Evolutionary conservation across 2,113 vertebrate species (phyloP).

Genomic region (Kryptolebias marmoratus): DNA sequence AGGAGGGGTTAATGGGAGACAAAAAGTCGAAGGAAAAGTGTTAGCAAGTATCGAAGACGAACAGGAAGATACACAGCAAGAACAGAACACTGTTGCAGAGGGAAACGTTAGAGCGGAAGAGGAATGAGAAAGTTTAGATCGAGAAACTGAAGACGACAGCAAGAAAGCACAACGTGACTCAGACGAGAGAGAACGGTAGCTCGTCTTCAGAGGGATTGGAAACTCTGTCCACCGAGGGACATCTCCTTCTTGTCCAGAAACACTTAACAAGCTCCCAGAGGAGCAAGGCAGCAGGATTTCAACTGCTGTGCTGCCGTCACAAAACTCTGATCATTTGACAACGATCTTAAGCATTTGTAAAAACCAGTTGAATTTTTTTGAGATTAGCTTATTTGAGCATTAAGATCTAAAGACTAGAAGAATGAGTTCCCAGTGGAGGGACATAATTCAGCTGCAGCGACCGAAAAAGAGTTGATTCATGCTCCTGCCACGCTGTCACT

Average conservation of each 20-base stretch:
- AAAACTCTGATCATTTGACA: constrained; percentile 18
- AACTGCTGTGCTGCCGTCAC: constrained; percentile 16
- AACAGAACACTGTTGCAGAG: constrained; percentile 27
- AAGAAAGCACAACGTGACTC: constrained; percentile 44
- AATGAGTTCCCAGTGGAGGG: constrained; percentile 36
- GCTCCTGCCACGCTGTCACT: constrained; percentile 31
- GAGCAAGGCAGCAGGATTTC: constrained; percentile 26
- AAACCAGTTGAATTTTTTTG: constrained; percentile 11
- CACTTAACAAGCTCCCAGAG: constrained; percentile 33
- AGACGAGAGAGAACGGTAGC: constrained; percentile 40
- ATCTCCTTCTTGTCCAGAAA: constrained; percentile 31
- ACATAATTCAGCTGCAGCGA: not conserved
- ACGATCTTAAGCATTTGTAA: constrained; percentile 26
- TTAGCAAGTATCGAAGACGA: constrained; percentile 62
- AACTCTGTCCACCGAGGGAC: constrained; percentile 42
- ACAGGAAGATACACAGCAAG: constrained; percentile 44
- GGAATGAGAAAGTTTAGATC: constrained; percentile 11
- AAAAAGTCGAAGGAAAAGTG: constrained; percentile 44
- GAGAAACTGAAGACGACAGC: constrained; percentile 17
- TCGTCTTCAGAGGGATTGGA: constrained; percentile 23
- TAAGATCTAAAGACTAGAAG: constrained; percentile 26
- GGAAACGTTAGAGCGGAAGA: constrained; percentile 28
- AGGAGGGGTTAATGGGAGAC: constrained; percentile 52
- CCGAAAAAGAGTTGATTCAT: constrained; percentile 26
- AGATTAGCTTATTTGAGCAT: constrained; percentile 2